phyloP scores from a whole-genome alignment of 2,888 invertebrate species.

The Mimachlamys varia region DNA sequence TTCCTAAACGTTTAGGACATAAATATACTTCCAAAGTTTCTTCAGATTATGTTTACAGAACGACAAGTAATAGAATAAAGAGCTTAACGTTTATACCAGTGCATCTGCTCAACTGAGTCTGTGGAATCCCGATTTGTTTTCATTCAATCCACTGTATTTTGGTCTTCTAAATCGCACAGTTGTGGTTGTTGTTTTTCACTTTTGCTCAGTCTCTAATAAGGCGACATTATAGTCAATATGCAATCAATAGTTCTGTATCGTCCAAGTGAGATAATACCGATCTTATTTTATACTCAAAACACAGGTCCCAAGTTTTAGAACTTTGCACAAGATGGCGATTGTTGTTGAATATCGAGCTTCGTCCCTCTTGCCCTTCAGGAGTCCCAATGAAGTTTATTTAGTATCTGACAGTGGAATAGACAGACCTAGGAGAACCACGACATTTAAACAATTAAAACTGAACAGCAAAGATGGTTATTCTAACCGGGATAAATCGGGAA shows the following conservation, averaged over 20 bases:
- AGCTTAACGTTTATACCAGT: background rate
- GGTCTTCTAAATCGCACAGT: background rate
- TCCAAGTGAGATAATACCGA: background rate
- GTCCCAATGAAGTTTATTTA: background rate
- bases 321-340: slow-evolving; percentile 62
- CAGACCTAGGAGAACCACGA: background rate
- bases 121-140: slow-evolving; percentile 34
- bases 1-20: background rate
- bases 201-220: background rate
- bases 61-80: background rate
- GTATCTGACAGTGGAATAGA: background rate
- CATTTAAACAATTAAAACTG: background rate
- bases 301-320: slow-evolving; percentile 53
- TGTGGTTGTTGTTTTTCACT: background rate
- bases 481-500: background rate
- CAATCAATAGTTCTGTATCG: background rate
- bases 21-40: background rate
- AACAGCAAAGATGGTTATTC: background rate
- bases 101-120: background rate
- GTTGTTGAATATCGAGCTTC: slow-evolving; percentile 44
- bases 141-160: slow-evolving; percentile 3
- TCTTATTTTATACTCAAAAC: slow-evolving; percentile 18
- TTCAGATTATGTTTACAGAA: background rate
- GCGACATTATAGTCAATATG: background rate
- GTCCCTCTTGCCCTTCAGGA: slow-evolving; percentile 40